Conservation (phyloP, 2,888 invertebrate genomes). For the Pandemis heparana region DNA sequence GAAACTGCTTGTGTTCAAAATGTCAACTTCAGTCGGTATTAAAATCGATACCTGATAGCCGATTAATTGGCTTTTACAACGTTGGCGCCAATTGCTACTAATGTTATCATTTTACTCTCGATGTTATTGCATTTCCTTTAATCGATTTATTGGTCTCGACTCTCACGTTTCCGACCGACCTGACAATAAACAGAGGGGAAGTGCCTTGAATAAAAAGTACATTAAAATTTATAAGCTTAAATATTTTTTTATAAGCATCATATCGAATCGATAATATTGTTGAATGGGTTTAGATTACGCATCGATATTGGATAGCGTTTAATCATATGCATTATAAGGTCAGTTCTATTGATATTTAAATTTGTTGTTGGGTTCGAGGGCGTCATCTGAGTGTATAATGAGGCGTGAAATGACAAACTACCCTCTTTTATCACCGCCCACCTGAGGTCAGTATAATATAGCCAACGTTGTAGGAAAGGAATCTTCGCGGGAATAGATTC, state of each 20-base stretch:
- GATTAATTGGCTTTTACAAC: conserved; percentile 24
- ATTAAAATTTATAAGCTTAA: conserved; percentile 39
- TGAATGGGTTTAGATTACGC: conserved; percentile 21
- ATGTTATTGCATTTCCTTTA: conserved; percentile 43
- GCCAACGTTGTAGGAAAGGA: conserved; percentile 56
- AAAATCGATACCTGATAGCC: conserved; percentile 13
- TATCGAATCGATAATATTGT: conserved; percentile 33
- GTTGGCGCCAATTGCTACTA: conserved; percentile 47
- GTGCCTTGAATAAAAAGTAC: conserved; percentile 35
- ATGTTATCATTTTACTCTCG: conserved; percentile 48
- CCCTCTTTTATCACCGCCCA: conserved; percentile 72
- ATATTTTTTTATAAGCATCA: conserved; percentile 33
- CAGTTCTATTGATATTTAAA: conserved; percentile 54
- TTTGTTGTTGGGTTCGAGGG: conserved; percentile 58
- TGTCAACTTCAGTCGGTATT: conserved; percentile 5
- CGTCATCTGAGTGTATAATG: conserved; percentile 62
- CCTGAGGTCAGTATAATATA: conserved; percentile 61
- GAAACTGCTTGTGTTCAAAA: neutral
- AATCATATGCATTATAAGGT: conserved; percentile 22
- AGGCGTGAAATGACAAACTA: conserved; percentile 72
- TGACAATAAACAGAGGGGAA: conserved; percentile 31
- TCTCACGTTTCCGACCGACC: conserved; percentile 23
- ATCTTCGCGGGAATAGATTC: conserved; percentile 13
- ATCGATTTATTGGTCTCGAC: conserved; percentile 38
- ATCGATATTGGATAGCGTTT: conserved; percentile 32